phyloP scores from a whole-genome alignment of 92 coral and sea anemone species.

The Zoanthus gigantus region DNA sequence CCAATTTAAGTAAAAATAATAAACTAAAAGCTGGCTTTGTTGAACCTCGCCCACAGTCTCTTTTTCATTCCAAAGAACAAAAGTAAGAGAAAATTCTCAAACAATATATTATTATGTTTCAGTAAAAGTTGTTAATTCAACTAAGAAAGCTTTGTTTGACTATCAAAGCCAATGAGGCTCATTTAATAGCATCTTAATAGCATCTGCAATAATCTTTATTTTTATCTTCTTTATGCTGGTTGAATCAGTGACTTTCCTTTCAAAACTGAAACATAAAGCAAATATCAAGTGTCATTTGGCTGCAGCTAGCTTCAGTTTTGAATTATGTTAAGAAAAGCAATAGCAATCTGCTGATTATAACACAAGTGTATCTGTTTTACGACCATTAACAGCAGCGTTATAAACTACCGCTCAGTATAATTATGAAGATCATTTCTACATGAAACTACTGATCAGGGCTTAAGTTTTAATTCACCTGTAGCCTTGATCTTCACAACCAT shows the following conservation, averaged over 20 bases:
- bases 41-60: not conserved
- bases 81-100: not conserved
- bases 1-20: not conserved
- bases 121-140: not conserved
- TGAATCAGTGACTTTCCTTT: slow-evolving; percentile 95
- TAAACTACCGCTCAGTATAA: too few relatives aligned
- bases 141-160: not conserved
- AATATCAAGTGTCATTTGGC: slow-evolving; percentile 1
- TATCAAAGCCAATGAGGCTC: not conserved
- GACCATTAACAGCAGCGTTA: too few relatives aligned
- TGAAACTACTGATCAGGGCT: too few relatives aligned
- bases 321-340: not conserved
- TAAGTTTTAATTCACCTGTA: too few relatives aligned
- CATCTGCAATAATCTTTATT: slow-evolving; percentile 16
- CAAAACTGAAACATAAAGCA: slow-evolving; percentile 77
- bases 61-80: not conserved
- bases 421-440: too few relatives aligned
- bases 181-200: slow-evolving; percentile 16
- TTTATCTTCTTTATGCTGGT: slow-evolving; percentile 78
- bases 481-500: too few relatives aligned
- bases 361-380: too few relatives aligned
- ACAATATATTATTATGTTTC: not conserved
- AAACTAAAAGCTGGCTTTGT: not conserved
- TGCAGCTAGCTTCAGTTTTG: not conserved
- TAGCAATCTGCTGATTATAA: not conserved